Evolutionary conservation across 1,140 invertebrate species (phyloP).

Genomic region (Gryon sp.): DNA sequence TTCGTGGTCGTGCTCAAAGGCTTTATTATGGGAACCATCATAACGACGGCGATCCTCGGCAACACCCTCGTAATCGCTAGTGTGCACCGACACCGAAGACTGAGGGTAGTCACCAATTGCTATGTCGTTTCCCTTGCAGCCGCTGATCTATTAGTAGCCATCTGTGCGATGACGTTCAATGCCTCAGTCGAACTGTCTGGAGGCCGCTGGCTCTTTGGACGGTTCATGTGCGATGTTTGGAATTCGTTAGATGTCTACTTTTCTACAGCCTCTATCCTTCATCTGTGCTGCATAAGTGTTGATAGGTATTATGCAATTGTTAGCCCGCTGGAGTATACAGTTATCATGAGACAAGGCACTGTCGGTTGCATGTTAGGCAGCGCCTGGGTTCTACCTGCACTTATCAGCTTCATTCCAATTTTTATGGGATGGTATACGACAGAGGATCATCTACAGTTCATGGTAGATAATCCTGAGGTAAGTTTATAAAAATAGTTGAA

Average conservation of each 20-base stretch:
- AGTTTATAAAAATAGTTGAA: too few species aligned
- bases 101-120: slow-evolving; percentile 94
- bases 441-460: slow-evolving; percentile 85
- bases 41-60: slow-evolving; percentile 87
- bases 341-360: slow-evolving; percentile 90
- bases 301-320: slow-evolving; percentile 96
- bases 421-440: slow-evolving; percentile 96
- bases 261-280: slow-evolving; percentile 95
- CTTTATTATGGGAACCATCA: slow-evolving; percentile 87
- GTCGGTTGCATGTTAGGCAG: slow-evolving; percentile 91
- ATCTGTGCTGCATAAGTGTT: slow-evolving; percentile 96
- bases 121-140: slow-evolving; percentile 96
- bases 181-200: slow-evolving; percentile 90
- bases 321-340: slow-evolving; percentile 91
- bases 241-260: slow-evolving; percentile 97
- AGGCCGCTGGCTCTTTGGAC: slow-evolving; percentile 92
- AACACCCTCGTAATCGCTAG: slow-evolving; percentile 89
- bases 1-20: slow-evolving; percentile 85
- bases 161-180: slow-evolving; percentile 98
- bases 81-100: slow-evolving; percentile 88
- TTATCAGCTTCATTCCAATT: slow-evolving; percentile 97
- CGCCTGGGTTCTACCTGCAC: slow-evolving; percentile 93
- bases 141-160: slow-evolving; percentile 94
- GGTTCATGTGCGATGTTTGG: slow-evolving; percentile 95
- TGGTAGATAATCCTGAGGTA: slow-evolving; percentile 85